Evolutionary conservation across 1,140 invertebrate species (phyloP).

Genomic region (Zelostemma sp.): DNA sequence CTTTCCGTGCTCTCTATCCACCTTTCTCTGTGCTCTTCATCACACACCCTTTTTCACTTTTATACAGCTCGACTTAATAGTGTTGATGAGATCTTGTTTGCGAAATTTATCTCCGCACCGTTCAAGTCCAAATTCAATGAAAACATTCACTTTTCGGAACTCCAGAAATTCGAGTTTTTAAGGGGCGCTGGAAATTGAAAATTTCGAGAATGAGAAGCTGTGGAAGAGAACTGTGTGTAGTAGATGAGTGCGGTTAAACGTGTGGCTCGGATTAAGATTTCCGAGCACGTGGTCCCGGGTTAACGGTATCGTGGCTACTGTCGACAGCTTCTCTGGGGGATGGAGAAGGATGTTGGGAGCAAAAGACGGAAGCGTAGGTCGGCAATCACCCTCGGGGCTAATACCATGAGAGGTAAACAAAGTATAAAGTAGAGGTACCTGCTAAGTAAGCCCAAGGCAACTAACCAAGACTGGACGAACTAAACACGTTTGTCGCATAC

Average conservation of each 20-base stretch:
- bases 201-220: neutral
- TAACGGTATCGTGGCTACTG: slow-evolving; percentile 58
- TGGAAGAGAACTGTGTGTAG: neutral
- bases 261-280: slow-evolving; percentile 58
- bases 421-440: slow-evolving; percentile 65
- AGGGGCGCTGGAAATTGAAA: neutral
- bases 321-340: slow-evolving; percentile 41
- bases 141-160: slow-evolving; percentile 17
- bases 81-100: slow-evolving; percentile 39
- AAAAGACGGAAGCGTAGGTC: slow-evolving; percentile 51
- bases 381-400: slow-evolving; percentile 64
- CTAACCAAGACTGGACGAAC: slow-evolving; percentile 56
- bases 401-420: slow-evolving; percentile 67
- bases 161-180: slow-evolving; percentile 18
- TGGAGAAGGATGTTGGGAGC: slow-evolving; percentile 24
- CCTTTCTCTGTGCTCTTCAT: slow-evolving; percentile 11
- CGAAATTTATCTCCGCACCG: slow-evolving; percentile 42
- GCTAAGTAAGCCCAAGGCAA: slow-evolving; percentile 63
- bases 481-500: slow-evolving; percentile 55
- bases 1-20: slow-evolving; percentile 25
- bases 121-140: slow-evolving; percentile 32
- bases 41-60: slow-evolving; percentile 39
- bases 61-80: slow-evolving; percentile 44
- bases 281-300: slow-evolving; percentile 61
- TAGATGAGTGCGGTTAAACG: slow-evolving; percentile 43